Percentiles rank a stretch among this genome's conserved stretches.
These are phyloP conservation scores for Eptatretus burgeri DNA, from an alignment of 2,113 vertebrate species.

Conservation along the genomic window DNA sequence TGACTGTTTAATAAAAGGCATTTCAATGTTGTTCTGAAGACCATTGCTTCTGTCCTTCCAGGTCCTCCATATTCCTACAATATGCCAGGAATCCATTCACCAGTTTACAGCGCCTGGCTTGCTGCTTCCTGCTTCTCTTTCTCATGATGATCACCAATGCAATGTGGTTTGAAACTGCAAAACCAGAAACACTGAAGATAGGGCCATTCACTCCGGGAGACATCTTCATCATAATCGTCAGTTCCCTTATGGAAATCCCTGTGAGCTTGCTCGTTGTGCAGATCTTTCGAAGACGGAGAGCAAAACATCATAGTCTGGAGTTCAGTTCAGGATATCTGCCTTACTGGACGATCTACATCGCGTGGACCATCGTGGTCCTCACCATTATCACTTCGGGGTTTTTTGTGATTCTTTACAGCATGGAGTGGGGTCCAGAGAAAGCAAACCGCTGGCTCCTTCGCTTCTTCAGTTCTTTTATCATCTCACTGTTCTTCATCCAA, in stretches of 20 bases:
- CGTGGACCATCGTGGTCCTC: not conserved
- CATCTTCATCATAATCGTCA: conserved; percentile 1
- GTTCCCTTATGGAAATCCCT: not conserved
- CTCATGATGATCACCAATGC: conserved; percentile 4
- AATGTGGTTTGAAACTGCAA: conserved; percentile 2
- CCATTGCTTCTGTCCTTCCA: too few relatives aligned
- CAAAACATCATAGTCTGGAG: not conserved
- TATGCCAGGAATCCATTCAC: not conserved
- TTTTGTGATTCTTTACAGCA: conserved; percentile 3
- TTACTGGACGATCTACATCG: not conserved
- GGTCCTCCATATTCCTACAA: too few relatives aligned
- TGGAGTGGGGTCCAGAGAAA: conserved; percentile 4
- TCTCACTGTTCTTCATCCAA: not conserved
- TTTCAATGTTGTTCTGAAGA: too few relatives aligned
- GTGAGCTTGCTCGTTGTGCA: not conserved
- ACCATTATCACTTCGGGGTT: not conserved
- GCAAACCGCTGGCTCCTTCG: conserved; percentile 6
- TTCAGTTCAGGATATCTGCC: not conserved
- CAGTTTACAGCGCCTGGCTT: conserved; percentile 2
- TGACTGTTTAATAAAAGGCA: too few relatives aligned
- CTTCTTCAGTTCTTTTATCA: not conserved
- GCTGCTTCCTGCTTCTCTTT: not conserved
- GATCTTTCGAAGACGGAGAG: not conserved
- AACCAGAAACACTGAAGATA: not conserved
- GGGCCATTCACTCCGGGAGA: not conserved